Evolutionary conservation across 2,113 vertebrate genomes (phyloP).

Genomic region (Paraplagusia blochii): DNA sequence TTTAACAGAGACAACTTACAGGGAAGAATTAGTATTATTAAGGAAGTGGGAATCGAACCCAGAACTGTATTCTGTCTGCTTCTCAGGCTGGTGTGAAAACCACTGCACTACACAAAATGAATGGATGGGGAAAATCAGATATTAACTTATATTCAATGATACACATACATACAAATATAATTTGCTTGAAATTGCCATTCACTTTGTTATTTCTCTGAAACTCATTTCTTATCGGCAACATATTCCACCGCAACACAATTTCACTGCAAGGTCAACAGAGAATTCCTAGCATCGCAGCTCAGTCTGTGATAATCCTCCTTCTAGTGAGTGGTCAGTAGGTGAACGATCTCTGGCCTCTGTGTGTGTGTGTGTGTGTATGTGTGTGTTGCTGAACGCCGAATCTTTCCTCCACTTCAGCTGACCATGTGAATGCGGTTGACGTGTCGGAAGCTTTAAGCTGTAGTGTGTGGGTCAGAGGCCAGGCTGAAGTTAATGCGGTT

Average conservation of each 20-base stretch:
- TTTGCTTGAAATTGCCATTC: too few relatives aligned
- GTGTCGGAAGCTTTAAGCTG: conserved; percentile 51
- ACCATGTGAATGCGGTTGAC: conserved; percentile 31
- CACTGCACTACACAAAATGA: too few relatives aligned
- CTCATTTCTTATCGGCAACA: conserved; percentile 8
- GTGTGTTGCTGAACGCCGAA: conserved; percentile 4
- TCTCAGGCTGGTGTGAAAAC: too few relatives aligned
- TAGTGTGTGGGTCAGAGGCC: conserved; percentile 49
- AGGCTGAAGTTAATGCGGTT: conserved; percentile 58
- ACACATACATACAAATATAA: too few relatives aligned
- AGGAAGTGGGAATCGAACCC: too few relatives aligned
- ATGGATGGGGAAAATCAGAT: too few relatives aligned
- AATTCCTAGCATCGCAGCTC: conserved; percentile 42
- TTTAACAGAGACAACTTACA: too few relatives aligned
- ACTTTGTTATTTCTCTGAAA: too few relatives aligned
- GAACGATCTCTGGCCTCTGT: conserved; percentile 35
- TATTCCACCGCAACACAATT: conserved; percentile 19
- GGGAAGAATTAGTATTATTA: too few relatives aligned
- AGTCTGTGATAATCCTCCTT: conserved; percentile 47
- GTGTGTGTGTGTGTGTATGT: conserved; percentile 25
- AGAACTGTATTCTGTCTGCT: too few relatives aligned
- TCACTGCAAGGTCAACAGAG: conserved; percentile 42
- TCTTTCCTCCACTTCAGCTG: conserved; percentile 29
- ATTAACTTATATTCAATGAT: too few relatives aligned
- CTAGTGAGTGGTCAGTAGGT: conserved; percentile 50